phyloP scores from a whole-genome alignment of 2,888 invertebrate species.

The Sphecodes monilicornis region DNA sequence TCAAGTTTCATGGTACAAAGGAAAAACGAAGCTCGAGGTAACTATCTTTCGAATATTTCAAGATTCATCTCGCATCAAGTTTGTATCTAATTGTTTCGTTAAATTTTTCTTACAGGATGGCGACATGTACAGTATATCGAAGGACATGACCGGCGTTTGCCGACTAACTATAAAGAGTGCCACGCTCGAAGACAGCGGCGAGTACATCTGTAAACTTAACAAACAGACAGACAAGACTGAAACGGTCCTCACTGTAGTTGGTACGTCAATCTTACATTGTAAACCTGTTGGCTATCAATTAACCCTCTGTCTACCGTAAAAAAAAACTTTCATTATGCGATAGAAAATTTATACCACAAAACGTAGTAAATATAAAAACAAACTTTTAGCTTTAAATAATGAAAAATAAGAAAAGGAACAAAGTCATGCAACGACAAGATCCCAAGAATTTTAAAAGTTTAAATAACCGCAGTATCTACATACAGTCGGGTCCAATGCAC shows the following conservation, averaged over 20 bases:
- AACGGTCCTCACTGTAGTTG: conserved; percentile 92
- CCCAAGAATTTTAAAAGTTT: too few relatives aligned
- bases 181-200: conserved; percentile 93
- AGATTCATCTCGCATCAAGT: background rate
- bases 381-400: too few relatives aligned
- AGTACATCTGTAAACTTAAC: conserved; percentile 95
- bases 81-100: background rate
- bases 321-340: too few relatives aligned
- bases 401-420: too few relatives aligned
- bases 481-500: too few relatives aligned
- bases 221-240: conserved; percentile 95
- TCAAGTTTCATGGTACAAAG: conserved; percentile 96
- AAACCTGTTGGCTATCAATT: too few relatives aligned
- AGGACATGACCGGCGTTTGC: conserved; percentile 96
- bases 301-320: too few relatives aligned
- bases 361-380: too few relatives aligned
- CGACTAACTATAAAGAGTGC: conserved; percentile 94
- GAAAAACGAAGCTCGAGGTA: conserved; percentile 89
- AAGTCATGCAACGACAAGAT: too few relatives aligned
- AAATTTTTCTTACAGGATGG: conserved; percentile 86
- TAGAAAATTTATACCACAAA: too few relatives aligned
- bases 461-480: too few relatives aligned
- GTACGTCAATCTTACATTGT: conserved; percentile 84
- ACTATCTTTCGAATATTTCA: conserved; percentile 13
- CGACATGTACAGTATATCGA: conserved; percentile 94